Conservation (phyloP, 2,113 vertebrate genomes). For the Sceloporus tristichus region DNA sequence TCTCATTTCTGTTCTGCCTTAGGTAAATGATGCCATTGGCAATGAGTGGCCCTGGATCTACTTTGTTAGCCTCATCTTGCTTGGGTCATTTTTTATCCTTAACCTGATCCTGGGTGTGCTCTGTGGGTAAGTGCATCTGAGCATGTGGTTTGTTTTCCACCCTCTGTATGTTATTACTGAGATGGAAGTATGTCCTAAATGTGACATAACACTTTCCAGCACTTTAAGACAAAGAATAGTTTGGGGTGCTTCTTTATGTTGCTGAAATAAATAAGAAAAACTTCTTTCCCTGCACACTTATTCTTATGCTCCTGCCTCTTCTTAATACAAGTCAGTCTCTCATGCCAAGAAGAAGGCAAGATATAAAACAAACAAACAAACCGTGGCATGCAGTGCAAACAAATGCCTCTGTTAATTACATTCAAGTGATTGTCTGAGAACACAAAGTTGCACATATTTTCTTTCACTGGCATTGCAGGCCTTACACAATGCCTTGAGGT, state of each 20-base stretch:
- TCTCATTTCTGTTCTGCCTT: constrained; percentile 50
- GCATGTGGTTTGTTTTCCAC: background rate
- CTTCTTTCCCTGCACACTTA: background rate
- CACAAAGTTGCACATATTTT: background rate
- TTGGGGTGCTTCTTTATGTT: background rate
- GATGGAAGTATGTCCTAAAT: background rate
- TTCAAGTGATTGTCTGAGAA: background rate
- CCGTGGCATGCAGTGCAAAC: background rate
- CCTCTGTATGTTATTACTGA: background rate
- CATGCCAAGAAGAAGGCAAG: background rate
- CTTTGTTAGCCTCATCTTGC: constrained; percentile 93
- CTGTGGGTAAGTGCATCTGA: constrained; percentile 86
- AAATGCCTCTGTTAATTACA: background rate
- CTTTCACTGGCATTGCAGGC: background rate
- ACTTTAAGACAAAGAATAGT: fast-evolving
- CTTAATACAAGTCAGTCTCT: background rate
- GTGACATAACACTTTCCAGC: background rate
- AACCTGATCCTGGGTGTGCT: constrained; percentile 96
- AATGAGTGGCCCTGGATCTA: constrained; percentile 98
- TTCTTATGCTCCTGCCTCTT: background rate
- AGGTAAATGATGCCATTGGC: constrained; percentile 98
- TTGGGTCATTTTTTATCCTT: constrained; percentile 97
- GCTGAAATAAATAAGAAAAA: too few species aligned
- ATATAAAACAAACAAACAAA: background rate
- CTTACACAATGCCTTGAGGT: background rate